Base-by-base conservation (phyloP, 1,140 invertebrate genomes). In the Zaprionus inermis region DNA sequence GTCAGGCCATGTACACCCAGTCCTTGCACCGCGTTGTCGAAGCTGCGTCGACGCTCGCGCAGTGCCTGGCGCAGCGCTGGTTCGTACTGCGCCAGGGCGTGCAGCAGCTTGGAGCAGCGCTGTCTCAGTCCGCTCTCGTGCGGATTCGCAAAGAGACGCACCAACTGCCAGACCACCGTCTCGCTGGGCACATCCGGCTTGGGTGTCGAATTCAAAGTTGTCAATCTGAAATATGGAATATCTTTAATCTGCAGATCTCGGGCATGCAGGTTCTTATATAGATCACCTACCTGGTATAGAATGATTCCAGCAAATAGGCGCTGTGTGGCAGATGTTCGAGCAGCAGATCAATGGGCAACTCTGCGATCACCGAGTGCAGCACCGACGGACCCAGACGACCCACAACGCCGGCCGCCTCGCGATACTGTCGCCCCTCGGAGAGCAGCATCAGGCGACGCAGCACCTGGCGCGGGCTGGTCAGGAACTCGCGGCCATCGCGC, bases 1-100 rank as follows among this genome's bases (percentile, higher is more conserved):
- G 94, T 97, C 24, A 98, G 92, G 0, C 98, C 97, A 92, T 98
- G 97, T 68, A 97, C 96, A 1, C 97, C 97, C 24, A 98, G 93
- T 44, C 96, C 96, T 93, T 97, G 96, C 2, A 98, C 95, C 20
- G 97, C 97, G 76, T 95, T 95, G 79, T 98, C 97, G 28, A 98
- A 92, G 51, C 96, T 94, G 63, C 95, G 93, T 52, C 95, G 94
- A 24, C 95, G 94, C 34, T 95, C 93, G 10, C 95, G 93, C 4
- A 98, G 90, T 0, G 93, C 78, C 38, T 94, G 93, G 52, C 93
- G 92, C 7, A 94, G 81, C 30, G 93, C 93, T 3, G 94, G 94
- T 55, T 94, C 94, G 76, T 94, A 95, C 44, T 93, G 93, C 0
- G 93, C 92, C 60, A 95, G 78, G 0, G 94, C 93, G 16, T 93